These are phyloP conservation scores for Mythimna lalbum DNA, from an alignment of 2,888 invertebrate species.

Conservation along the genomic window DNA sequence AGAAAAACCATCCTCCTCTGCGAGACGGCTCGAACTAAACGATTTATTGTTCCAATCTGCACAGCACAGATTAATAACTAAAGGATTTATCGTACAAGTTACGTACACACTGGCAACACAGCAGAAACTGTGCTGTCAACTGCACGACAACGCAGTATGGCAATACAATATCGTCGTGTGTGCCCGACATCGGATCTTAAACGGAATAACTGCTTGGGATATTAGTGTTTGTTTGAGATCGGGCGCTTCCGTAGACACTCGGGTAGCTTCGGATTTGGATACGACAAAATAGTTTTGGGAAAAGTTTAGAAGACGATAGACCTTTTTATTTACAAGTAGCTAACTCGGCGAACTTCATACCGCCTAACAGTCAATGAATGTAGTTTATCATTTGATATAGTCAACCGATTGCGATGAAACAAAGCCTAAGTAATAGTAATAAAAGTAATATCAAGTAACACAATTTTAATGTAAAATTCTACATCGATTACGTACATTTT, in stretches of 20 bases:
- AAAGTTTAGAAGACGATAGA: not conserved
- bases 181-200: slow-evolving; percentile 50
- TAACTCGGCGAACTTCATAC: no score
- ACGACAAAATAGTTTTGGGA: not conserved
- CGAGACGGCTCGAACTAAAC: slow-evolving; percentile 35
- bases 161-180: slow-evolving; percentile 51
- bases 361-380: no score
- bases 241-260: not conserved
- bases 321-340: not conserved
- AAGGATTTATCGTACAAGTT: slow-evolving; percentile 56
- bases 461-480: no score
- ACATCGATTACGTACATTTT: no score
- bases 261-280: slow-evolving; percentile 2
- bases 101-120: slow-evolving; percentile 37
- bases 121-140: slow-evolving; percentile 54
- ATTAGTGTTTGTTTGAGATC: slow-evolving; percentile 18
- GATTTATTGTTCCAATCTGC: slow-evolving; percentile 49
- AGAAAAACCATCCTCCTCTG: slow-evolving; percentile 10
- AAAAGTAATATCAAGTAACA: no score
- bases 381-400: no score
- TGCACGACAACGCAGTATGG: slow-evolving; percentile 45
- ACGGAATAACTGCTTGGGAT: slow-evolving; percentile 44
- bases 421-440: no score
- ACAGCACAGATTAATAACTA: slow-evolving; percentile 53
- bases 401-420: no score